Conservation (phyloP, 2,113 vertebrate species). For the Pelusios castaneus region DNA sequence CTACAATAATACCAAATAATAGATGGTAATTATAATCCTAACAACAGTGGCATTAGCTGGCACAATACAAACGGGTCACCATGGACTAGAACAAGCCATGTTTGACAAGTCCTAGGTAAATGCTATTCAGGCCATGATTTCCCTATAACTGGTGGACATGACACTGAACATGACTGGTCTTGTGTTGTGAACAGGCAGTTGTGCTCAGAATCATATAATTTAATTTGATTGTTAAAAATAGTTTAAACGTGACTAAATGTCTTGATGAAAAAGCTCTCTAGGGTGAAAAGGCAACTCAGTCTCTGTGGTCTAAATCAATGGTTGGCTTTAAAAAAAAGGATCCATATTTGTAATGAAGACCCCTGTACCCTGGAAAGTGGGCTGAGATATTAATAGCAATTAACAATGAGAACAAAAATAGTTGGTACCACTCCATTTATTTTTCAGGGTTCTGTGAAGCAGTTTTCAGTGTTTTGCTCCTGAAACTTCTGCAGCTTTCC, state of each 20-base stretch:
- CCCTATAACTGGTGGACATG: conserved; percentile 4
- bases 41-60: neutral
- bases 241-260: neutral
- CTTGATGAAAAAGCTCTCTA: neutral
- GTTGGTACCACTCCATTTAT: neutral
- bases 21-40: conserved; percentile 6
- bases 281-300: neutral
- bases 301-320: neutral
- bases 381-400: neutral
- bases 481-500: conserved; percentile 1
- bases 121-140: neutral
- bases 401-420: neutral
- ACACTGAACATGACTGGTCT: neutral
- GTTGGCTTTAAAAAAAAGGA: neutral
- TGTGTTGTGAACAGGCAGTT: neutral
- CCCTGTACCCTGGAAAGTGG: neutral
- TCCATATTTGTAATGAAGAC: neutral
- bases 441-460: neutral
- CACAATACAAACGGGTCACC: neutral
- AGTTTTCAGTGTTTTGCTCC: neutral
- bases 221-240: conserved; percentile 1
- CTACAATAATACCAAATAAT: neutral
- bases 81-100: neutral
- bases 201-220: neutral
- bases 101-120: neutral